A percentile compares a stretch with the other conserved stretches of the same genome.
Conservation (phyloP, 2,888 invertebrate genomes). For the Tachina grossa region DNA sequence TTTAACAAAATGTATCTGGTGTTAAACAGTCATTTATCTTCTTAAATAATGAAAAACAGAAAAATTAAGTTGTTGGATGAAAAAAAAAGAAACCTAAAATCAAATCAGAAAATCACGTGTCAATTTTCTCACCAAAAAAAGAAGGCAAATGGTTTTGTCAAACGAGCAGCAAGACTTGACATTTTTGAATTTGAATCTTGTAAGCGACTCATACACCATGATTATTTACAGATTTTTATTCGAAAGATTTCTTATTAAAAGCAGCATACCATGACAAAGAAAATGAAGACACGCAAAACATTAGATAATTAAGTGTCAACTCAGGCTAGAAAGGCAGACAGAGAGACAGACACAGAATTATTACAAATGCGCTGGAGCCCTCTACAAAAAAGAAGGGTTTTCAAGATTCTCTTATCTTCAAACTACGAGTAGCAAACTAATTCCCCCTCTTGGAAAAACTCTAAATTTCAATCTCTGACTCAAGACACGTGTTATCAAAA, state of each 20-base stretch:
- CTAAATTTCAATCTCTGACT: conserved; percentile 44
- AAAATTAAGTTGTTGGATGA: conserved; percentile 13
- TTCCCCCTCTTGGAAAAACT: conserved; percentile 17
- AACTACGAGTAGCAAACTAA: neutral
- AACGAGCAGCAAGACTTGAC: conserved; percentile 59
- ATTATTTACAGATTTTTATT: neutral
- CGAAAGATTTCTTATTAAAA: conserved; percentile 56
- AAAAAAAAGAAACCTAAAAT: conserved; percentile 33
- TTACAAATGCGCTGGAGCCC: conserved; percentile 41
- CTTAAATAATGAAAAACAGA: conserved; percentile 34
- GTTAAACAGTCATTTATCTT: conserved; percentile 66
- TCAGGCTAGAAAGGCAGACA: conserved; percentile 67
- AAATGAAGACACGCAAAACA: conserved; percentile 52
- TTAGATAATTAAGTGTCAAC: conserved; percentile 79
- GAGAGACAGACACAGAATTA: conserved; percentile 26
- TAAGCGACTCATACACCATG: neutral
- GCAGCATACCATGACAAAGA: conserved; percentile 21
- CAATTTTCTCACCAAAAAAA: conserved; percentile 43
- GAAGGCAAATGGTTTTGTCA: conserved; percentile 35
- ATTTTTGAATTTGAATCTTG: conserved; percentile 45
- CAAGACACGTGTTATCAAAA: conserved; percentile 60
- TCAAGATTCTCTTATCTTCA: conserved; percentile 12
- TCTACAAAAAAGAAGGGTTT: conserved; percentile 54
- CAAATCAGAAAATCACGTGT: conserved; percentile 64
- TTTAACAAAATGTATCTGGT: conserved; percentile 31